phyloP scores from a whole-genome alignment of 2,888 invertebrate species.

The Meghimatium bilineatum region DNA sequence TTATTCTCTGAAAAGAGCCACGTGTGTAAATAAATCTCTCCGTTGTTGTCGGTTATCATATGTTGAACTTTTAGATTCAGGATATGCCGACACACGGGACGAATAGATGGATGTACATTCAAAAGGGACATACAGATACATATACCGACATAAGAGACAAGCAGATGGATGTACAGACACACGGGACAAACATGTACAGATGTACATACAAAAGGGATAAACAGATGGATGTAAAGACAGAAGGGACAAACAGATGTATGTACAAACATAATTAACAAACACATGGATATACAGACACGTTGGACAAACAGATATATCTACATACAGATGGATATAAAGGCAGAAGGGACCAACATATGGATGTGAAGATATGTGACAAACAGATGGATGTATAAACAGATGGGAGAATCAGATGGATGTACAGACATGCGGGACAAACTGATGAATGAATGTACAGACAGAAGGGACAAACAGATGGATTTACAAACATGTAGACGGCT shows the following conservation, averaged over 20 bases:
- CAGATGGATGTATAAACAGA: neutral
- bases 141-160: neutral
- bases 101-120: neutral
- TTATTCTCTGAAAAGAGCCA: too few species aligned
- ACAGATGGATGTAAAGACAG: neutral
- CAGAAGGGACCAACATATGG: neutral
- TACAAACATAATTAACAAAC: neutral
- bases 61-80: too few species aligned
- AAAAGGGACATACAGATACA: neutral
- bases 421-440: neutral
- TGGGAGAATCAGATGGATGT: neutral
- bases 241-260: neutral
- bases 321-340: neutral
- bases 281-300: neutral
- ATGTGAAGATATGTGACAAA: neutral
- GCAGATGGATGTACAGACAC: neutral
- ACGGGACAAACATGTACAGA: neutral
- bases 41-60: too few species aligned
- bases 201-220: neutral
- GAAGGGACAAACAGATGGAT: neutral
- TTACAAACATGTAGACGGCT: neutral
- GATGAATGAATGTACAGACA: neutral
- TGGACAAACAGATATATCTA: neutral
- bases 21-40: too few species aligned
- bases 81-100: too few species aligned